A percentile compares a stretch with the other conserved stretches of the same genome.
These are phyloP conservation scores for Gastracanthus pulcherrimus DNA, from an alignment of 2,888 invertebrate species.

Conservation along the genomic window DNA sequence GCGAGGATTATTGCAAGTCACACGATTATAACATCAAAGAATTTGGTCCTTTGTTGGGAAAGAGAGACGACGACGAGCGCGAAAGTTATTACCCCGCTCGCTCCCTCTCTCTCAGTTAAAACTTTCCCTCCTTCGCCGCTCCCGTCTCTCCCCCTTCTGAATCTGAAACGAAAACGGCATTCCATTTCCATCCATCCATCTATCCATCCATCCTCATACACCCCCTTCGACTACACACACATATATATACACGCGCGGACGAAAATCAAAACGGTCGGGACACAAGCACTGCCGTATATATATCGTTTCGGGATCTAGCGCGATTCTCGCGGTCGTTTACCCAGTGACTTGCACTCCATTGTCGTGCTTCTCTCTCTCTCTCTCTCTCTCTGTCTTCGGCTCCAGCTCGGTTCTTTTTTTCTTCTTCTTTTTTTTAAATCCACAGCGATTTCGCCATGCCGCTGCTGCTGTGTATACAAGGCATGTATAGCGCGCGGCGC, in stretches of 20 bases:
- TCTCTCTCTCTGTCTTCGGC: slow-evolving; percentile 46
- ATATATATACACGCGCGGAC: slow-evolving; percentile 3
- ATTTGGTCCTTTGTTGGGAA: slow-evolving; percentile 54
- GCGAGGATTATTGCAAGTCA: slow-evolving; percentile 58
- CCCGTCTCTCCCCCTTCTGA: slow-evolving; percentile 35
- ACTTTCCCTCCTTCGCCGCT: slow-evolving; percentile 46
- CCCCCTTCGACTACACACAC: not conserved
- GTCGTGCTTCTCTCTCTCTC: slow-evolving; percentile 62
- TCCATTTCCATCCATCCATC: slow-evolving; percentile 55
- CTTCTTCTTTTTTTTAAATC: slow-evolving; percentile 71
- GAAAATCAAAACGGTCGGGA: slow-evolving; percentile 58
- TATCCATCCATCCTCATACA: slow-evolving; percentile 27
- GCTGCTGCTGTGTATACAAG: no score
- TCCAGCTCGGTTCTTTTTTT: not conserved
- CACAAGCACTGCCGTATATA: no score
- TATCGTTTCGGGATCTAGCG: slow-evolving; percentile 45
- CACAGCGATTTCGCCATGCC: slow-evolving; percentile 69
- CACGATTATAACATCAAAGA: slow-evolving; percentile 60
- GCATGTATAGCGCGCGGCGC: no score
- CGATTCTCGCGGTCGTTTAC: slow-evolving; percentile 74
- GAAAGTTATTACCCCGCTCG: slow-evolving; percentile 55
- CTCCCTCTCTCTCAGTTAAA: slow-evolving; percentile 54
- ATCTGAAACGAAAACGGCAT: slow-evolving; percentile 57
- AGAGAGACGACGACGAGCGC: slow-evolving; percentile 38
- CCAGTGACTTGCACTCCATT: slow-evolving; percentile 77